Evolutionary conservation across 2,888 invertebrate species (phyloP), one percentile per base, ranked within the genome.

Genomic region (Melanostoma mellinum): DNA sequence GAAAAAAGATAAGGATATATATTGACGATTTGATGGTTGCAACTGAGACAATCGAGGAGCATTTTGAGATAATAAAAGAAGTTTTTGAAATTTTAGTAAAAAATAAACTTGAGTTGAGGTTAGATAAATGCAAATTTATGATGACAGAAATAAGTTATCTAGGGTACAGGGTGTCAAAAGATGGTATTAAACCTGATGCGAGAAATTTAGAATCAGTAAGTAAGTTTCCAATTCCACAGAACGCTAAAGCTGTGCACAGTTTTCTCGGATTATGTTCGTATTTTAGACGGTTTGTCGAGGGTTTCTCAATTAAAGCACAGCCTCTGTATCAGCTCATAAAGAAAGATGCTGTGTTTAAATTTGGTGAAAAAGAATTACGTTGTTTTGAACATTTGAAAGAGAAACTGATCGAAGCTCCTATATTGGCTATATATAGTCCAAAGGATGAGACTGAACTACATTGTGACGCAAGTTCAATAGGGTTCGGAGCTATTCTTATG

Each of bases 21-120:
- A 82, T 88, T 60, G 87, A 87, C 52, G 87, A 88, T 72, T 76
- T 88, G 20, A 48, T 87, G 65, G 77, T 87, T 20, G 75, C 82
- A 6, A 85, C 84, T 8, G 68, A 74, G 38, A 71, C 81, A 60
- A 65, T n/a, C 4, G 56, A 56, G 38, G 63, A 63, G 48, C 60
- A 60, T 60, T 35, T 48, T 36, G 42, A 48, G 3, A 48, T 61
- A 48, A 2, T 60, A n/a, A 46, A 10, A 6, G 60, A 60, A 60
- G 60, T 46, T 46, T 60, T 60, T 2, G 6, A 33, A 33, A 46
- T 10, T 10, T 46, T 46, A 3, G 46, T 60, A 6, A 60, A 4
- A 30, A 58, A 58, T 30, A 58, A 6, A 42, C 9, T 42, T 2
- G 2, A 46, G 9, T 40, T 58, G 9, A 58, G 58, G 58, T 30